Base-by-base conservation (phyloP, 2,797 vertebrate genomes). In the Momotus momota region DNA sequence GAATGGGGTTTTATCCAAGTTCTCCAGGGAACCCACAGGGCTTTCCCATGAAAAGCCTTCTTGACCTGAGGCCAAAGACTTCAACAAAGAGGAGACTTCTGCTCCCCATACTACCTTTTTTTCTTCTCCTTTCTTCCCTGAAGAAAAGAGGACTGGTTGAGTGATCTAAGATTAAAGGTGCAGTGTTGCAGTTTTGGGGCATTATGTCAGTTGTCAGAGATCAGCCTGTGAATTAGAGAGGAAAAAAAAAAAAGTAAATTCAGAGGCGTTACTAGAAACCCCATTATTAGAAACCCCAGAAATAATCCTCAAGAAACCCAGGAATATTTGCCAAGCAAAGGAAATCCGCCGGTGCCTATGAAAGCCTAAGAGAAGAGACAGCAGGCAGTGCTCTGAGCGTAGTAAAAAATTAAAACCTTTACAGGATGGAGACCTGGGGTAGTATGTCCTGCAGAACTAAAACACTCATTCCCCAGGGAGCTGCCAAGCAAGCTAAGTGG, bases 51-150 rank as follows among this genome's bases (percentile, higher is more conserved):
- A 88, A 96, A 94, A 93, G 52, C 69, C 38, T 41, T 27, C 93
- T 88, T 97, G 93, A 94, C 91, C 87, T 2, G 35, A 81, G 94
- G 95, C 93, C 81, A 94, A 91, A 91, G 52, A 54, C 90, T 93
- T 94, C 69, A 83, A 88, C 75, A 96, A 95, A 95, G 92, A 78
- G 23, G 51, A 91, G 57, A 78, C 79, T 93, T 83, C 93, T 94
- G 64, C 64, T 94, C 81, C 81, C 57, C 51, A 81, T 91, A 49
- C 31, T 86, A 33, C 61, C 3, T 54, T 52, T 86, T 70, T 29
- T 25, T 49, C 22, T 27, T 17, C 3, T 23, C 7, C 15, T 65
- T 57, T 78, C 73, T 90, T 83, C 61, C 73, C 46, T 71, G 75
- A 94, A 91, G 93, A 81, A 87, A 81, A 82, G 79, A 85, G 48